Evolutionary conservation across 2,888 invertebrate species (phyloP).

Genomic region (Hypomecis atomaria): DNA sequence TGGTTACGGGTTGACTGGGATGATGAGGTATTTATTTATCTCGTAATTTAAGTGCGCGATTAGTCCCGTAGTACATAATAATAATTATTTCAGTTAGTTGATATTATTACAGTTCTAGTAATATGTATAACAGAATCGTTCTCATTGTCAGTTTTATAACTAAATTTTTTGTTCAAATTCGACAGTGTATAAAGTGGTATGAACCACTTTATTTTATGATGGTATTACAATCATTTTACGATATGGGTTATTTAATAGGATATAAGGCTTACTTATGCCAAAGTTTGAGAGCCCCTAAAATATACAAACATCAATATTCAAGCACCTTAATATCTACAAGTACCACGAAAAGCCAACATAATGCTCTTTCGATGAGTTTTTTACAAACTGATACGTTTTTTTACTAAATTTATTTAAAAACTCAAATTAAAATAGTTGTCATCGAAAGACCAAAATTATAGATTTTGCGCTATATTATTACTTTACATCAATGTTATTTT

Average conservation of each 20-base stretch:
- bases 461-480: neutral
- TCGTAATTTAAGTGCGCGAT: too few relatives aligned
- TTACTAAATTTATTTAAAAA: too few relatives aligned
- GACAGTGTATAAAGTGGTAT: too few relatives aligned
- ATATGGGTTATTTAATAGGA: neutral
- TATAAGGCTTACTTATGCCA: neutral
- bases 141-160: too few relatives aligned
- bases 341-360: conserved; percentile 5
- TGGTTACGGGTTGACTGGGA: too few relatives aligned
- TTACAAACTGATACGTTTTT: too few relatives aligned
- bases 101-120: too few relatives aligned
- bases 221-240: neutral
- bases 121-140: too few relatives aligned
- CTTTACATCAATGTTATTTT: conserved; percentile 9
- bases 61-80: too few relatives aligned
- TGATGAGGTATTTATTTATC: too few relatives aligned
- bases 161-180: too few relatives aligned
- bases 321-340: conserved; percentile 18
- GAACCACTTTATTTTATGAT: neutral
- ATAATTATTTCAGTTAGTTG: too few relatives aligned
- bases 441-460: conserved; percentile 13
- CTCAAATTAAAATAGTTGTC: neutral
- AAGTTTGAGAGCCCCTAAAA: neutral
- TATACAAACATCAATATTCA: conserved; percentile 7
- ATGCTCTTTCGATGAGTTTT: conserved; percentile 2